Percentiles rank a stretch among this genome's conserved stretches.
phyloP scores from a whole-genome alignment of 2,888 invertebrate genomes.

The Nymphalis urticae region DNA sequence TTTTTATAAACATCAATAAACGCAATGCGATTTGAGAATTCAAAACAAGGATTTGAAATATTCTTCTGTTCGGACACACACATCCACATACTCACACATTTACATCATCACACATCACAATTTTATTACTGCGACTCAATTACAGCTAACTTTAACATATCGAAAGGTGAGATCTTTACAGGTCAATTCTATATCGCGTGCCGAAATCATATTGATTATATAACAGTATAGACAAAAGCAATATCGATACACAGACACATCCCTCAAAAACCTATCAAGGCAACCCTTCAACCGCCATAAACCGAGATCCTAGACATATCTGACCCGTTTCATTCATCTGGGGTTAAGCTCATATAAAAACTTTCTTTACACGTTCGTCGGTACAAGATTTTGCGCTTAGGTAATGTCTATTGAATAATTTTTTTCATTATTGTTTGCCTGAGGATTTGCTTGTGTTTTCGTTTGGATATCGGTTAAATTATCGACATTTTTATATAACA shows the following conservation, averaged over 20 bases:
- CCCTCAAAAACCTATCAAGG: constrained; percentile 53
- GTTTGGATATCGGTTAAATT: background rate
- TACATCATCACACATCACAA: too few species aligned
- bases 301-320: constrained; percentile 51
- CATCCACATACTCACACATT: too few species aligned
- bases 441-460: constrained; percentile 2
- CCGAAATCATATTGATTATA: too few species aligned
- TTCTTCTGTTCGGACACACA: too few species aligned
- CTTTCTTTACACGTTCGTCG: constrained; percentile 49
- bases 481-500: background rate
- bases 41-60: too few species aligned
- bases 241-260: constrained; percentile 31
- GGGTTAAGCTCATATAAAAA: constrained; percentile 66
- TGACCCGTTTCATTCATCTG: constrained; percentile 56
- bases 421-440: constrained; percentile 2
- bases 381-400: constrained; percentile 45
- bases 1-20: too few species aligned
- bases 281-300: constrained; percentile 59
- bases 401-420: constrained; percentile 34
- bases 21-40: too few species aligned
- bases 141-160: background rate
- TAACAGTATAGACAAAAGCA: too few species aligned
- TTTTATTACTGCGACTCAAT: too few species aligned
- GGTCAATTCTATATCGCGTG: too few species aligned
- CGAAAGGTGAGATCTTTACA: too few species aligned